Evolutionary conservation across 2,797 vertebrate genomes (phyloP), one percentile per base, ranked within the genome.

Genomic region (Clarias fuscus): DNA sequence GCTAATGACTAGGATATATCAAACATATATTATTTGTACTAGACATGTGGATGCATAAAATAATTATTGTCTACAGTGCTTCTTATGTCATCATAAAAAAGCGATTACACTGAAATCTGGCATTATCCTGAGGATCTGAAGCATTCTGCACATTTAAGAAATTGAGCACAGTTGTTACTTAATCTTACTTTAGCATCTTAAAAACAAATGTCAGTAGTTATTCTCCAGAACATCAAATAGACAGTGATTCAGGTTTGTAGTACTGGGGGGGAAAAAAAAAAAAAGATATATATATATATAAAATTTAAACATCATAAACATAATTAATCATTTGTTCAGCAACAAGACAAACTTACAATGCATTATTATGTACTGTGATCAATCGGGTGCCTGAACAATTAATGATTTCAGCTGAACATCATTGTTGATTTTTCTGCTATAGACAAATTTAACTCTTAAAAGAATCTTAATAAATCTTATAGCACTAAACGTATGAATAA

Each of bases 1-100:
- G 14, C 53, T 67, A 84, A 89, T 84, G 70, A 68, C 56, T 37
- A 78, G 59, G 87, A 89, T 89, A 88, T 86, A 85, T 27, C 30
- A 20, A 33, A 73, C 20, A 84, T 62, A 84, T 88, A 82, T 78
- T 75, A 83, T 82, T 67, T 70, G 78, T n/a, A 85, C 76, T 56
- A 64, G 72, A 62, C 61, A 81, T 84, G 65, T 65, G 67, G 80
- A 67, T 53, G 40, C 22, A 24, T 75, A 11, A 53, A n/a, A 27
- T 3, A 64, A 27, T 22, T 43, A 75, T 85, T 8, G 33, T 43
- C 73, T 75, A 53, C 3, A 72, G 18, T 56, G 62, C 59, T 84
- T 17, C 24, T 67, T 62, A 11, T 33, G 7, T 56, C 7, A 43
- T 59, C 13, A 40, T 7, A 61, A 61, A 22, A 40, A 6, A 24